Evolutionary conservation across 2,797 vertebrate genomes (phyloP).

Genomic region (Siniperca scherzeri): DNA sequence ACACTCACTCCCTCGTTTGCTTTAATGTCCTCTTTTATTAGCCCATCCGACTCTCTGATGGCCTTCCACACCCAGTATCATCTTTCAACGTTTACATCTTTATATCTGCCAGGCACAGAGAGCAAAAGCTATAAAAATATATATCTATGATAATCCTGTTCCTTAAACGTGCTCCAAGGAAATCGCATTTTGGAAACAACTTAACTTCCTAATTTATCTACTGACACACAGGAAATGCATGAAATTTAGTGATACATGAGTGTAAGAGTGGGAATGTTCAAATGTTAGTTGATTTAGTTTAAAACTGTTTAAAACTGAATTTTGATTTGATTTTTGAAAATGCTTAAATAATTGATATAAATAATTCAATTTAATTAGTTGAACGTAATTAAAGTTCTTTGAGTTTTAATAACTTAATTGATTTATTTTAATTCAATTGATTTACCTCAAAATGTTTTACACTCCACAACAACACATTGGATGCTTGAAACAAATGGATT

Average conservation of each 20-base stretch:
- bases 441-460: too few relatives aligned
- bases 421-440: too few relatives aligned
- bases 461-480: too few relatives aligned
- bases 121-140: background rate
- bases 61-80: constrained; percentile 20
- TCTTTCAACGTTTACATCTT: constrained; percentile 38
- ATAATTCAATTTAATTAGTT: background rate
- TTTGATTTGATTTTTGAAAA: too few relatives aligned
- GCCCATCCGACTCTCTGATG: constrained; percentile 24
- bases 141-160: background rate
- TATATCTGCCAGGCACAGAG: background rate
- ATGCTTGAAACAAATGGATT: background rate
- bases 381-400: background rate
- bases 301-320: background rate
- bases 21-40: constrained; percentile 56
- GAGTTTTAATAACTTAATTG: too few relatives aligned
- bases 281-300: background rate
- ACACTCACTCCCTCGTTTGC: constrained; percentile 20
- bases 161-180: background rate
- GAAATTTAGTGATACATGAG: background rate
- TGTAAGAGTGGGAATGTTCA: background rate
- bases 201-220: background rate
- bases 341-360: background rate
- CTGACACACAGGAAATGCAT: constrained; percentile 2
- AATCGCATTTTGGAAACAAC: background rate